phyloP scores from a whole-genome alignment of 1,140 invertebrate genomes.

The Matsumurasca onukii region DNA sequence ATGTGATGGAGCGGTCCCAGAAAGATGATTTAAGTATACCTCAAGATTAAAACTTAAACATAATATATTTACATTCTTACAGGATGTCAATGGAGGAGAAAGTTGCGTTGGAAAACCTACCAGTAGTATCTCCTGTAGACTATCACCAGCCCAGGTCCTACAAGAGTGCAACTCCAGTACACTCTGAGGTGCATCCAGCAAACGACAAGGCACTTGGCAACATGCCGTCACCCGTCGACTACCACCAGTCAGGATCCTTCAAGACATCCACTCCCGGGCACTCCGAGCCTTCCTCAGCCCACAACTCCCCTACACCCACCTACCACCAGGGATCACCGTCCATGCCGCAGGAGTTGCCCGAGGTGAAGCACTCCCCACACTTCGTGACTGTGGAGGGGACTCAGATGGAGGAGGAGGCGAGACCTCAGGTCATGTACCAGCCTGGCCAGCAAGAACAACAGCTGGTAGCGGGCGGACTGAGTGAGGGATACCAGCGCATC shows the following conservation, averaged over 20 bases:
- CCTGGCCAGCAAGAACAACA: not conserved
- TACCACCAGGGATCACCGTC: not conserved
- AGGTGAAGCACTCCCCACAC: constrained; percentile 8
- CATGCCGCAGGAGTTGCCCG: not conserved
- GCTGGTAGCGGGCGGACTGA: constrained; percentile 5
- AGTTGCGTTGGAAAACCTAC: too few species aligned
- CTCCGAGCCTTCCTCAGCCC: constrained; percentile 23
- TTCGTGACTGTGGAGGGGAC: constrained; percentile 14
- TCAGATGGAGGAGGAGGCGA: constrained; percentile 1
- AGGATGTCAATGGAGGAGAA: too few species aligned
- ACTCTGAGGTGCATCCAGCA: too few species aligned
- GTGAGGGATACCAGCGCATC: constrained; percentile 13
- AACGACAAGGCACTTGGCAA: too few species aligned
- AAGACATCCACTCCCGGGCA: constrained; percentile 15
- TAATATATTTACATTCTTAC: too few species aligned
- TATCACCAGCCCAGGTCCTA: too few species aligned
- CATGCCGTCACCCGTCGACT: not conserved
- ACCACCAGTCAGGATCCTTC: too few species aligned
- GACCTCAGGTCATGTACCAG: constrained; percentile 17
- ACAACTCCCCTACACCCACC: not conserved
- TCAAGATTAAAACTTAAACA: too few species aligned
- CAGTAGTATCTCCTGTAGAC: too few species aligned
- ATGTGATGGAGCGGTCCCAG: too few species aligned
- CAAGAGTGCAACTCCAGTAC: too few species aligned
- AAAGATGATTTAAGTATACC: too few species aligned